A percentile compares a stretch with the other conserved stretches of the same genome.
Evolutionary conservation across 1,140 invertebrate genomes (phyloP).

Genomic region (Drosophila sproati): DNA sequence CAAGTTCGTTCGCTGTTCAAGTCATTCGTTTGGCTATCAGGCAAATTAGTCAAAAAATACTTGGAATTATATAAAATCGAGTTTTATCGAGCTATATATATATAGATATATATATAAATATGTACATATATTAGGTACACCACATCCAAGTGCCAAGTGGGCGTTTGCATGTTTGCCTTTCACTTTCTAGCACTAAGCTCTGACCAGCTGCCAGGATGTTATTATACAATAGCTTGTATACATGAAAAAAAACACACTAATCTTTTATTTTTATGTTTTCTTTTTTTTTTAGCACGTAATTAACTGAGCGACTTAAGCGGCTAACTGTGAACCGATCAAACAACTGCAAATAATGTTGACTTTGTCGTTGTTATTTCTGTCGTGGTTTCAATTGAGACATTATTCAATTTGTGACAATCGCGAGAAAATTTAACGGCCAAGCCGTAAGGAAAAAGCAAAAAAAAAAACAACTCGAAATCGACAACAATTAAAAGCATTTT

Average conservation of each 20-base stretch:
- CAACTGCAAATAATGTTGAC: constrained; percentile 57
- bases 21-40: constrained; percentile 35
- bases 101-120: constrained; percentile 9
- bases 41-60: constrained; percentile 74
- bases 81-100: constrained; percentile 46
- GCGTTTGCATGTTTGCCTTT: constrained; percentile 78
- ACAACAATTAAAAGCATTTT: constrained; percentile 75
- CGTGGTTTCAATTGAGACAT: constrained; percentile 70
- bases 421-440: constrained; percentile 55
- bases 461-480: constrained; percentile 28
- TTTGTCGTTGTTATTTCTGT: constrained; percentile 17
- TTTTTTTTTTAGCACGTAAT: constrained; percentile 38
- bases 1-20: constrained; percentile 29
- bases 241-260: constrained; percentile 17
- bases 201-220: constrained; percentile 55
- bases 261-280: constrained; percentile 16
- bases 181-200: constrained; percentile 52
- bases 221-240: constrained; percentile 63
- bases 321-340: constrained; percentile 36
- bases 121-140: constrained; percentile 1
- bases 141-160: constrained; percentile 56
- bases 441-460: constrained; percentile 23
- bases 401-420: constrained; percentile 80
- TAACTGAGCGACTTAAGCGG: constrained; percentile 26
- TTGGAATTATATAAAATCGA: constrained; percentile 76